Percentiles rank a stretch among this genome's conserved stretches.
These are phyloP conservation scores for Tuta absoluta DNA, from an alignment of 2,888 invertebrate genomes.

Conservation along the genomic window DNA sequence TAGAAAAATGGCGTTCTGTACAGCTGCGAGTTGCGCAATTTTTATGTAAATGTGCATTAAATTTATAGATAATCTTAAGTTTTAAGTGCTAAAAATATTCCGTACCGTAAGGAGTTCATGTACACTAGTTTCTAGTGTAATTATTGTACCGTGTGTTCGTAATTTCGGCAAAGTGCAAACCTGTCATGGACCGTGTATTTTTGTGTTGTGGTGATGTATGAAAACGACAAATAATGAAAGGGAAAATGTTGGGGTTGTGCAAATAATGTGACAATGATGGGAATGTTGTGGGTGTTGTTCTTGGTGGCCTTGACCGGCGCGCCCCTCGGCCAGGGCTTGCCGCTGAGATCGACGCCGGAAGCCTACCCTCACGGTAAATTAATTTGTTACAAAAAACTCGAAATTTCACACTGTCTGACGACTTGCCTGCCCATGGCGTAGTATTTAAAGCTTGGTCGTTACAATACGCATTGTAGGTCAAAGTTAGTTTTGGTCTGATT, in stretches of 20 bases:
- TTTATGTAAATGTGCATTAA: conserved; percentile 75
- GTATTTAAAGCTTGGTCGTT: background rate
- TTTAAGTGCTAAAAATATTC: conserved; percentile 58
- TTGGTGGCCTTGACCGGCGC: conserved; percentile 73
- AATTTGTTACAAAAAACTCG: conserved; percentile 21
- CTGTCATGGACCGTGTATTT: conserved; percentile 78
- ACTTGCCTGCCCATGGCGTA: background rate
- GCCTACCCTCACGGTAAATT: conserved; percentile 75
- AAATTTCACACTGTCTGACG: conserved; percentile 14
- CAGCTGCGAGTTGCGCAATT: conserved; percentile 81
- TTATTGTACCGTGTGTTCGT: conserved; percentile 53
- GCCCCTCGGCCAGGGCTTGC: conserved; percentile 69
- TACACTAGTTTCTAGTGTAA: conserved; percentile 51
- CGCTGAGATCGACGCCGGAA: conserved; percentile 72
- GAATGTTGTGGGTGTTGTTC: conserved; percentile 74
- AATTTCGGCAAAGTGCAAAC: conserved; percentile 59
- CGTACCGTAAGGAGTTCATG: conserved; percentile 54
- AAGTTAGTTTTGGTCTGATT: background rate
- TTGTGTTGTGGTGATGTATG: conserved; percentile 77
- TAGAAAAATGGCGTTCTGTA: conserved; percentile 77
- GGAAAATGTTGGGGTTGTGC: conserved; percentile 71
- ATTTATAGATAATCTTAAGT: conserved; percentile 59
- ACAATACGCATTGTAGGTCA: background rate
- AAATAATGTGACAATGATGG: conserved; percentile 78
- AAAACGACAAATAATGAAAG: conserved; percentile 76